Conservation (phyloP, 2,888 invertebrate species). For the Strigamia crassipes region DNA sequence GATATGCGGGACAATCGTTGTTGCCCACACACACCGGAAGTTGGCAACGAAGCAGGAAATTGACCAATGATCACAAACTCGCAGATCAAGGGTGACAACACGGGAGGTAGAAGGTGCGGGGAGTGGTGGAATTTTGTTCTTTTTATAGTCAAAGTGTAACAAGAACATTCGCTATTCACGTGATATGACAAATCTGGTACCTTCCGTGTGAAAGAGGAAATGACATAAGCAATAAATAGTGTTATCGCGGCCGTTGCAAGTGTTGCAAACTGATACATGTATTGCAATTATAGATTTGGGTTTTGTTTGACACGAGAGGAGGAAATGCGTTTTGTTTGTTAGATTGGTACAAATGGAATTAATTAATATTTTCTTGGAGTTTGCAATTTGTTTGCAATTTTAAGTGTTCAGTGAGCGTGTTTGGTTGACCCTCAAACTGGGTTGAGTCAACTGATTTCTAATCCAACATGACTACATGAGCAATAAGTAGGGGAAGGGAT, state of each 20-base stretch:
- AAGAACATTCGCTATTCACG: constrained; percentile 28
- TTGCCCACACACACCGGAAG: constrained; percentile 42
- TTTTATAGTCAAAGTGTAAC: neutral
- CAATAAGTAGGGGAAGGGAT: constrained; percentile 17
- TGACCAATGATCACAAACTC: constrained; percentile 40
- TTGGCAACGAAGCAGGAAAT: constrained; percentile 39
- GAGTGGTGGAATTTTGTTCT: constrained; percentile 23
- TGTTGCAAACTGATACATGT: neutral
- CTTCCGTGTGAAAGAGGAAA: constrained; percentile 6
- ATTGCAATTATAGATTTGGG: neutral
- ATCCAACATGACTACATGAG: constrained; percentile 32
- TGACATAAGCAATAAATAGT: neutral
- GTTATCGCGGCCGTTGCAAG: neutral
- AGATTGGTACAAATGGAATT: too few relatives aligned
- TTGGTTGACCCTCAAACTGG: constrained; percentile 24
- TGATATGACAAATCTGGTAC: constrained; percentile 10
- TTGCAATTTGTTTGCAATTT: too few relatives aligned
- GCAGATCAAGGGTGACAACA: constrained; percentile 42
- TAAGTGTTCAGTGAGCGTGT: neutral
- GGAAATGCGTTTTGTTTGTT: neutral
- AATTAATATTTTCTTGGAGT: too few relatives aligned
- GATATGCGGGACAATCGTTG: constrained; percentile 39
- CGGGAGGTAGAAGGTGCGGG: constrained; percentile 32
- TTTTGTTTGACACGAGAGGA: neutral
- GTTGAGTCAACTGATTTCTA: constrained; percentile 40